Percentiles rank a stretch among this genome's conserved stretches.
phyloP scores from a whole-genome alignment of 1,140 invertebrate species.

The Trachelipus rathkii region DNA sequence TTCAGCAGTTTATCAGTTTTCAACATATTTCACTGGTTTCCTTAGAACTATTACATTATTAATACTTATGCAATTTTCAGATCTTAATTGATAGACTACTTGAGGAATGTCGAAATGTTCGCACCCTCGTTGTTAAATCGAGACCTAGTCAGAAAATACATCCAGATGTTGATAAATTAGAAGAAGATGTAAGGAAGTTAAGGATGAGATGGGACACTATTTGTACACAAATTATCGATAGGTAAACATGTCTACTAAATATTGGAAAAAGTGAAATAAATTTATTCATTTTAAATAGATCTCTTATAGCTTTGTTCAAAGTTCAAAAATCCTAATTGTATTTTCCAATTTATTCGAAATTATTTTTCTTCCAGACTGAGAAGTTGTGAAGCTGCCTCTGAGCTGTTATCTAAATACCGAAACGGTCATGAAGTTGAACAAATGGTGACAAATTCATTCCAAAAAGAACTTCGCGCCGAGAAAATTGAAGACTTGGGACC shows the following conservation, averaged over 20 bases:
- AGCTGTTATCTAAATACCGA: slow-evolving; percentile 78
- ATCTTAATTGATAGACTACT: slow-evolving; percentile 82
- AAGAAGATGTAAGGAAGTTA: slow-evolving; percentile 83
- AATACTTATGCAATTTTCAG: slow-evolving; percentile 57
- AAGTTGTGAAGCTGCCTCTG: slow-evolving; percentile 77
- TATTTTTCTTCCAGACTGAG: slow-evolving; percentile 60
- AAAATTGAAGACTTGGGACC: slow-evolving; percentile 53
- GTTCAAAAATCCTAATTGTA: no score
- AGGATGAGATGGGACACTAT: slow-evolving; percentile 86
- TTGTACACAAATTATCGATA: slow-evolving; percentile 82
- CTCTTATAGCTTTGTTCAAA: no score
- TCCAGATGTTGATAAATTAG: slow-evolving; percentile 84
- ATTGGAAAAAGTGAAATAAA: no score
- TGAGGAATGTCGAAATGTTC: slow-evolving; percentile 79
- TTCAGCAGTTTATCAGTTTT: slow-evolving; percentile 26
- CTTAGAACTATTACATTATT: no score
- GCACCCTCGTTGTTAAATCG: slow-evolving; percentile 79
- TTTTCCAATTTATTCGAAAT: no score
- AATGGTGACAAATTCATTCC: slow-evolving; percentile 77
- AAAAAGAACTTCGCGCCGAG: slow-evolving; percentile 63
- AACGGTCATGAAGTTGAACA: slow-evolving; percentile 79
- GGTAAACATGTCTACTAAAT: slow-evolving; percentile 54
- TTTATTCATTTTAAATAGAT: no score
- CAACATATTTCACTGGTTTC: no score
- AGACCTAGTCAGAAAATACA: slow-evolving; percentile 64